phyloP scores from a whole-genome alignment of 2,797 vertebrate species.

The Macropus fuliginosus region DNA sequence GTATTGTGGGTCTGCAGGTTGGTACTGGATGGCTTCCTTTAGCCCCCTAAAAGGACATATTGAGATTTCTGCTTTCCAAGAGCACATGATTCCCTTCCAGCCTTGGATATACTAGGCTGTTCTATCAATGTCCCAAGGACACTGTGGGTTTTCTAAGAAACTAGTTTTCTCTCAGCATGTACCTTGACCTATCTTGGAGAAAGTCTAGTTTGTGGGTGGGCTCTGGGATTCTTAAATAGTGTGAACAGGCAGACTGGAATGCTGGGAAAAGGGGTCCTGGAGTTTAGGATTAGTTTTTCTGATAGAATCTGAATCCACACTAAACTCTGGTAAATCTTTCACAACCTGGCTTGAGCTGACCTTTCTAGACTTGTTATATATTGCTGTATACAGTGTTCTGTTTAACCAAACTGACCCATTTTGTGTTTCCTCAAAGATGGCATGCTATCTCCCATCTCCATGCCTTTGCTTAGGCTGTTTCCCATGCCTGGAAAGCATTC shows the following conservation, averaged over 20 bases:
- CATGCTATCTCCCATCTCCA: neutral
- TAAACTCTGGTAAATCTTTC: neutral
- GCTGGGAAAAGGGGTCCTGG: neutral
- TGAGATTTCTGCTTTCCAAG: neutral
- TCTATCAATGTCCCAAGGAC: neutral
- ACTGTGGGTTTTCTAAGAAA: neutral
- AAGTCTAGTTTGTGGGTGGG: neutral
- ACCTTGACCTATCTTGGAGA: neutral
- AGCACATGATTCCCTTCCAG: neutral
- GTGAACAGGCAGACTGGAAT: neutral
- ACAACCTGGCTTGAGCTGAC: neutral
- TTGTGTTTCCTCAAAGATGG: neutral
- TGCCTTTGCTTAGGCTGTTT: neutral
- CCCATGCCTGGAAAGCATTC: neutral
- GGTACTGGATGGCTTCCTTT: constrained; percentile 36
- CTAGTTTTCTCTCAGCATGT: neutral
- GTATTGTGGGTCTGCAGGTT: constrained; percentile 36
- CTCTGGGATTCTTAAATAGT: neutral
- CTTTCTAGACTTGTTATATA: neutral
- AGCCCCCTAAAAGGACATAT: neutral
- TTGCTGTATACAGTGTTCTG: neutral
- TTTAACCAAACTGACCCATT: neutral
- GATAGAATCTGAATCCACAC: neutral
- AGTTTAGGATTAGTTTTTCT: neutral
- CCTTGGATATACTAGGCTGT: neutral